phyloP scores from a whole-genome alignment of 2,113 vertebrate species.

The Barnardius zonarius region DNA sequence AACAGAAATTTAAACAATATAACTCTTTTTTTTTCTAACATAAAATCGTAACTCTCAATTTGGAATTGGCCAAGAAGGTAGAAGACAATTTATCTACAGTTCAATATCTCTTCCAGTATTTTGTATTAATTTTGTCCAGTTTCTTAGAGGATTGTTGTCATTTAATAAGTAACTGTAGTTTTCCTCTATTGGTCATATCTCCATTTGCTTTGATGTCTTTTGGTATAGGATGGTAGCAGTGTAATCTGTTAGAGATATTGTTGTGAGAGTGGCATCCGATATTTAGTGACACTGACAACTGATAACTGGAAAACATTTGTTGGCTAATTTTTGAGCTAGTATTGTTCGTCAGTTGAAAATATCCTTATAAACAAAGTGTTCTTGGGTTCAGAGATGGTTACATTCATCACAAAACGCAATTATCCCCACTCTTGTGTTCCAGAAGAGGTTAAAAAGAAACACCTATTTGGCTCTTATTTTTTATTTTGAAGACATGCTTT shows the following conservation, averaged over 20 bases:
- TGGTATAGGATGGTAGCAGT: background rate
- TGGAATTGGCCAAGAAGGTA: background rate
- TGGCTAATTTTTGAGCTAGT: background rate
- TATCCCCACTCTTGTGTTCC: background rate
- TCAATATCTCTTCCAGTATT: background rate
- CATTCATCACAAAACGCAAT: background rate
- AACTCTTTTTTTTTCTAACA: background rate
- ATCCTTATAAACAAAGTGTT: background rate
- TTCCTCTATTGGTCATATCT: background rate
- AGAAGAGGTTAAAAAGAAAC: background rate
- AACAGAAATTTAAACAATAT: background rate
- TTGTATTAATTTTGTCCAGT: background rate
- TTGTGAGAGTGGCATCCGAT: background rate
- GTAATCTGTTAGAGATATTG: background rate
- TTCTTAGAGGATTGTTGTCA: background rate
- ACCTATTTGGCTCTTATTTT: background rate
- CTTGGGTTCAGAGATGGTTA: background rate
- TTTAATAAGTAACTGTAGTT: background rate
- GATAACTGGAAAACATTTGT: background rate
- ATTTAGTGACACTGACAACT: background rate
- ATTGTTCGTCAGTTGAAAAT: background rate
- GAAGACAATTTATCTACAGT: background rate
- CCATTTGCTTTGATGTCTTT: background rate
- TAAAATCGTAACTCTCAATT: background rate
- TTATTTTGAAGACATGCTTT: background rate